A percentile compares a stretch with the other conserved stretches of the same genome.
These are phyloP conservation scores for Tenebrio molitor DNA, from an alignment of 1,140 invertebrate species.

Conservation along the genomic window DNA sequence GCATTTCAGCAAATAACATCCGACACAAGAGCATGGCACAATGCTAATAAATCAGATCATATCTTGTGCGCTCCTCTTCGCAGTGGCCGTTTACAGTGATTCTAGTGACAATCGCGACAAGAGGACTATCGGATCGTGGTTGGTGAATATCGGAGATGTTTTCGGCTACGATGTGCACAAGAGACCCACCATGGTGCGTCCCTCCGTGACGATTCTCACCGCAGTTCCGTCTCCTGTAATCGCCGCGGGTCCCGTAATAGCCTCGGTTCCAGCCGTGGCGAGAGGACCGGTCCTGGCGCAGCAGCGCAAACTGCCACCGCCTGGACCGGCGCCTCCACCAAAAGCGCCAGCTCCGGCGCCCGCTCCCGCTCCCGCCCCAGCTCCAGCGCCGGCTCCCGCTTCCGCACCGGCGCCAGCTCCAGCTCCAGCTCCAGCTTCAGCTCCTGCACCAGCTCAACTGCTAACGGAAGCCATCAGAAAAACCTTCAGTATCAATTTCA, in stretches of 20 bases:
- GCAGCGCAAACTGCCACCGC: background rate
- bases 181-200: constrained; percentile 44
- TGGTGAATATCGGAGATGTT: constrained; percentile 37
- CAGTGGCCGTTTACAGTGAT: constrained; percentile 21
- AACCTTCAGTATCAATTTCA: constrained; percentile 42
- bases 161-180: constrained; percentile 52
- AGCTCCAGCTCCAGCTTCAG: constrained; percentile 37
- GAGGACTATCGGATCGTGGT: constrained; percentile 21
- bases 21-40: constrained; percentile 38
- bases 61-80: constrained; percentile 17
- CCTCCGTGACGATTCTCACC: background rate
- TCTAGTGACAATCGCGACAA: constrained; percentile 34
- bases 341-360: constrained; percentile 14
- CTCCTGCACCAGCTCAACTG: constrained; percentile 44
- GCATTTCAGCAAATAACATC: constrained; percentile 38
- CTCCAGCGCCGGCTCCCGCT: constrained; percentile 26
- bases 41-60: constrained; percentile 33
- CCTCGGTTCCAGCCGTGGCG: background rate
- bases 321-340: constrained; percentile 37
- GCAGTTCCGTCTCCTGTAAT: background rate
- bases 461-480: constrained; percentile 30
- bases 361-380: constrained; percentile 31
- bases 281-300: constrained; percentile 1
- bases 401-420: constrained; percentile 40
- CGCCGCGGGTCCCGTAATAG: background rate